Base-by-base conservation (phyloP, 2,113 vertebrate species). In the Machaerirhynchus nigripectus region DNA sequence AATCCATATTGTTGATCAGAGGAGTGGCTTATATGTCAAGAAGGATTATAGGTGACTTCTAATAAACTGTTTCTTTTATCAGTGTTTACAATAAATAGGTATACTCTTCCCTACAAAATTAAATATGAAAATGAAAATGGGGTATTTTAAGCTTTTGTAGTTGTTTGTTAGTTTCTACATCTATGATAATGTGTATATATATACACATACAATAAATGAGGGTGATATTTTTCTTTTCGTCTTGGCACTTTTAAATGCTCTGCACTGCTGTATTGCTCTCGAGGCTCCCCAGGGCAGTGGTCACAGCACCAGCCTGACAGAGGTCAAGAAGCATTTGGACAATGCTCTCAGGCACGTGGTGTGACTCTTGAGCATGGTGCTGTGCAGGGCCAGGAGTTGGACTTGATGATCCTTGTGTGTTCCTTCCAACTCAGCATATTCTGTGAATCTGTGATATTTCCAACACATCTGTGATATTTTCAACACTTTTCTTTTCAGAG, bases 1-100 rank as follows among this genome's bases (percentile, higher is more conserved):
- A 98, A 98, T 99, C 93, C 99, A 99, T 24, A 89, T 99, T 40
- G 97, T 99, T 65, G 99, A 99, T 95, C 98, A 99, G 89, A 96
- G 89, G 79, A 99, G 97, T 47, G 99, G 99, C 42, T 98, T 98
- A 39, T 99, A 99, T 64, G 98, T 99, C 92, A 99, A 98, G 96
- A 99, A 99, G 96, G 98, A 99, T 79, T 97, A 99, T 80, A 98
- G 99, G 99, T 99, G 93, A 98, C 63, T 94, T 95, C n/a, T 93
- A 68, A 40, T 77, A 69, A 94, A 31, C 44, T 91, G 5, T 56
- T 86, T 68, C n/a, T 76, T 0, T 87, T 63, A 30, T 49, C 11
- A 50, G 0, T 50, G 5, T 28, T 71, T 89, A 23, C 22, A 59
- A 26, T 30, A 67, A 86, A 30, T 53, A 33, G 8, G 4, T 79